phyloP scores from a whole-genome alignment of 2,113 vertebrate genomes.

The Platichthys stellatus region DNA sequence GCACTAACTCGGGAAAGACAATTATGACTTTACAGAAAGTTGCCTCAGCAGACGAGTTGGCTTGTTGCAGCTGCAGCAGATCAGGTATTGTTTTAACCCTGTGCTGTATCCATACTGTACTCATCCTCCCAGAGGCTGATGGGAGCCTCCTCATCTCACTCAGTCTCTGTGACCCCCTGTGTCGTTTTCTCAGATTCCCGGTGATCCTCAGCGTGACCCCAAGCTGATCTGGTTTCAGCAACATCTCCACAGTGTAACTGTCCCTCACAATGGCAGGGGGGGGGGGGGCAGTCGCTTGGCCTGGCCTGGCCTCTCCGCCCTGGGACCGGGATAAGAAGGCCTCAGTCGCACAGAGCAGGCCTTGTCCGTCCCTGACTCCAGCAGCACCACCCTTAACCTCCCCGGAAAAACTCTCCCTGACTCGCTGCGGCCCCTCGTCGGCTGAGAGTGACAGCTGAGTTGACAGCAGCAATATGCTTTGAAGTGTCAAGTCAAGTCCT shows the following conservation, averaged over 20 bases:
- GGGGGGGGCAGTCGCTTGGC: conserved; percentile 79
- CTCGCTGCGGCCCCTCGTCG: conserved; percentile 71
- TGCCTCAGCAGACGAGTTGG: neutral
- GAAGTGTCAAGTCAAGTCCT: conserved; percentile 92
- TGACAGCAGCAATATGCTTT: conserved; percentile 97
- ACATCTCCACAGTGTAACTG: conserved; percentile 93
- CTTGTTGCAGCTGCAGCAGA: conserved; percentile 1
- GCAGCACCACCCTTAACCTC: conserved; percentile 56
- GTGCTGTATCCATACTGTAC: neutral
- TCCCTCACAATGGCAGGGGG: conserved; percentile 89
- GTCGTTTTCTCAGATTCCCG: conserved; percentile 63
- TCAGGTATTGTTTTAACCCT: neutral
- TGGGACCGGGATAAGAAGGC: conserved; percentile 56
- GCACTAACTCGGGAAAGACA: too few species aligned
- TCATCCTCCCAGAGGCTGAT: neutral
- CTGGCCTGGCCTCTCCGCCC: conserved; percentile 43
- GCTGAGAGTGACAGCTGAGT: conserved; percentile 89
- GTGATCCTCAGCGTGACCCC: conserved; percentile 87
- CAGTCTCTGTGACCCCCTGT: conserved; percentile 22
- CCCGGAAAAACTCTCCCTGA: conserved; percentile 69
- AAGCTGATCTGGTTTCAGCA: conserved; percentile 89
- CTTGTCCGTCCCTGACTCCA: conserved; percentile 48
- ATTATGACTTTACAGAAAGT: too few species aligned
- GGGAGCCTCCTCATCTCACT: conserved; percentile 20
- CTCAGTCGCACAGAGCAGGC: conserved; percentile 82